Evolutionary conservation across 2,797 vertebrate species (phyloP), one percentile per base, ranked within the genome.

Genomic region (Cyclura pinguis): DNA sequence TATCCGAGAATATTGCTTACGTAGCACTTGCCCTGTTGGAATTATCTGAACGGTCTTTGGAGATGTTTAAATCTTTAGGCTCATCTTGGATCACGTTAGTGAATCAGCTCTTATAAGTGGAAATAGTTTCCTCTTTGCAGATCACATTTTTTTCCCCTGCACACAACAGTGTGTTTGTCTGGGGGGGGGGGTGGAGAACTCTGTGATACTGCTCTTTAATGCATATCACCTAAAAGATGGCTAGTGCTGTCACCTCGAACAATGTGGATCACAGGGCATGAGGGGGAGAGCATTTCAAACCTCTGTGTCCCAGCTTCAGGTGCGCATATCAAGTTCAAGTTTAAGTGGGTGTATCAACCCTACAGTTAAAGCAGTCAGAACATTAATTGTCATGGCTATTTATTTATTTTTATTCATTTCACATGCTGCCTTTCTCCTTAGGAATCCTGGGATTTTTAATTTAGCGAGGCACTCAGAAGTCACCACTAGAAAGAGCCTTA

Each of bases 21-120:
- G 59, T 55, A 84, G 81, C 57, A 57, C 85, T 76, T 86, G 72
- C 72, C 85, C 74, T 59, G 80, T 64, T 95, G 59, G 12, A 9
- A 50, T 92, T 85, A 86, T 92, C 62, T 88, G 50, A 93, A 88
- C 6, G 84, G 73, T 84, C 86, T 82, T 89, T 87, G 62, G 86
- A 91, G 22, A 86, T 24, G 1, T 86, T 88, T 91, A 35, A 87
- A 85, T n/a, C 64, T 87, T 38, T 92, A 80, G n/a, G 81, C 5
- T 18, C 76, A 87, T 24, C 52, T 80, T 89, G 50, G 83, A 64
- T 85, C 83, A 57, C n/a, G 13, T 80, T 69, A 80, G 76, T 38
- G 42, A 69, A 55, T 12, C 76, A 35, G 29, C 59, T 80, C 42
- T 84, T 67, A 6, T 29, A 12, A 78, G 29, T 69, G 47, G 88